A percentile compares a stretch with the other conserved stretches of the same genome.
Evolutionary conservation across 2,113 vertebrate species (phyloP).

Genomic region (Hymenochirus boettgeri): DNA sequence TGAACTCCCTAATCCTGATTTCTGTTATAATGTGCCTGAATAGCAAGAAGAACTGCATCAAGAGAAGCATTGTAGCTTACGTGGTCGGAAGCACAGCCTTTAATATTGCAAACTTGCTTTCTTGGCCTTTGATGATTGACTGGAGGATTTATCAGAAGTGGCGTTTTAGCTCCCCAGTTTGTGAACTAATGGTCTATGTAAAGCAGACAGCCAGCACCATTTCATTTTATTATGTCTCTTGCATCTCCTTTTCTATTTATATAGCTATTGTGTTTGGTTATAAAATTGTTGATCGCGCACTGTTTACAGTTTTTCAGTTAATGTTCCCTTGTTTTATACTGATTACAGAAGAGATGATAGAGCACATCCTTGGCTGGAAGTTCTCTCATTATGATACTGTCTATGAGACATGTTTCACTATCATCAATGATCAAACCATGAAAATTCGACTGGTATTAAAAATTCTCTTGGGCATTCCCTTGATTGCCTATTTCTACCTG

Average conservation of each 20-base stretch:
- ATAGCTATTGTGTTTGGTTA: slow-evolving; percentile 48
- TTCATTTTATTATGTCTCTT: slow-evolving; percentile 39
- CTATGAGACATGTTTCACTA: slow-evolving; percentile 38
- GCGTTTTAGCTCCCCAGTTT: slow-evolving; percentile 31
- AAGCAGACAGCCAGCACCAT: slow-evolving; percentile 37
- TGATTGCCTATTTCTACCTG: slow-evolving; percentile 29
- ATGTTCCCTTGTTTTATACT: slow-evolving; percentile 24
- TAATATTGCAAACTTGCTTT: slow-evolving; percentile 33
- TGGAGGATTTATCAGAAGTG: slow-evolving; percentile 39
- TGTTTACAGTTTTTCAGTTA: slow-evolving; percentile 13
- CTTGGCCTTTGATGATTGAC: slow-evolving; percentile 42
- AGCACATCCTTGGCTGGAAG: slow-evolving; percentile 23
- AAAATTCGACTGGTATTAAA: slow-evolving; percentile 19
- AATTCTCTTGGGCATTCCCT: background rate
- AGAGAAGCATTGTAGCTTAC: slow-evolving; percentile 39
- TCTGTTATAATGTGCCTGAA: slow-evolving; percentile 20
- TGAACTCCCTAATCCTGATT: slow-evolving; percentile 28
- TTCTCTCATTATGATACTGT: slow-evolving; percentile 20
- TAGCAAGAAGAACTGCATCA: slow-evolving; percentile 33
- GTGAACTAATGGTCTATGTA: slow-evolving; percentile 37
- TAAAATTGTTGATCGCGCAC: background rate
- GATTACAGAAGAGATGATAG: slow-evolving; percentile 32
- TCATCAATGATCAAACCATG: slow-evolving; percentile 11
- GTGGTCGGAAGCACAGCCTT: slow-evolving; percentile 34
- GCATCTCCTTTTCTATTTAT: slow-evolving; percentile 37